A percentile compares a stretch with the other conserved stretches of the same genome.
These are phyloP conservation scores for Cardiocondyla obscurior DNA, from an alignment of 1,140 invertebrate genomes.

Conservation along the genomic window DNA sequence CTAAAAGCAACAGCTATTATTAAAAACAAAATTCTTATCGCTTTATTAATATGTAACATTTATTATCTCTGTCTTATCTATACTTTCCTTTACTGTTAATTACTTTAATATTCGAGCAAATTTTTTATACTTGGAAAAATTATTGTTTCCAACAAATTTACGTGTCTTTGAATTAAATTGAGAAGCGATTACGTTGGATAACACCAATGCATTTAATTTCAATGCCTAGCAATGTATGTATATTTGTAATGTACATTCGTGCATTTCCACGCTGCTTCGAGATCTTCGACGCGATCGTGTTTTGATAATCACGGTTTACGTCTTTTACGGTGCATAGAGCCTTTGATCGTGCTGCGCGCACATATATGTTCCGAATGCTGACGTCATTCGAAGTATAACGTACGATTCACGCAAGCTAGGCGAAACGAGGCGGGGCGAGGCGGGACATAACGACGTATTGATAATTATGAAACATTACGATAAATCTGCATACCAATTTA, in stretches of 20 bases:
- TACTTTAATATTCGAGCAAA: too few relatives aligned
- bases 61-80: too few relatives aligned
- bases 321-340: not conserved
- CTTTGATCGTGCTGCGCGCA: not conserved
- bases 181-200: too few relatives aligned
- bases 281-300: too few relatives aligned
- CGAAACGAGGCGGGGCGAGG: not conserved
- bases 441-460: too few relatives aligned
- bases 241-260: too few relatives aligned
- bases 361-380: not conserved
- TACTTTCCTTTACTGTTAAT: not conserved
- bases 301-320: too few relatives aligned
- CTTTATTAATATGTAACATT: too few relatives aligned
- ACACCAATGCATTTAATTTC: too few relatives aligned
- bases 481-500: not conserved
- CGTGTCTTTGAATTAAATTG: not conserved
- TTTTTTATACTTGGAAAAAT: not conserved
- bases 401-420: not conserved
- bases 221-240: too few relatives aligned
- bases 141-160: not conserved
- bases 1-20: not conserved
- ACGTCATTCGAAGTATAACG: not conserved
- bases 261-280: too few relatives aligned
- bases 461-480: not conserved
- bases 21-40: too few relatives aligned